Percentiles rank a stretch among this genome's conserved stretches.
Conservation (phyloP, 2,797 vertebrate species). For the Falco cherrug region DNA sequence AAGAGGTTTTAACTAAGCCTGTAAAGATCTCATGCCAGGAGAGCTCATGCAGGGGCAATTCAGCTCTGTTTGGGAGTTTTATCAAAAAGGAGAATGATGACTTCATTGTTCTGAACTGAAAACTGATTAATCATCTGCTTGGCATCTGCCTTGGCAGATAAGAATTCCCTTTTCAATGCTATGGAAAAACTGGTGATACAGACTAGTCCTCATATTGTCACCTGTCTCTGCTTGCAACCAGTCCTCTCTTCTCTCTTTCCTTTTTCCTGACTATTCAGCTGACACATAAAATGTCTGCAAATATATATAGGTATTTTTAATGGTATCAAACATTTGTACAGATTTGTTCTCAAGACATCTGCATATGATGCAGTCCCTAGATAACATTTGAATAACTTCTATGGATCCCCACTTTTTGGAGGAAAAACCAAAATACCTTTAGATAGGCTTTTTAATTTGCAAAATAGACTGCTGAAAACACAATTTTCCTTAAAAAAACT, state of each 20-base stretch:
- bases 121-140: background rate
- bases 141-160: background rate
- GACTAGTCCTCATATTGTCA: background rate
- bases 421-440: background rate
- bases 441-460: background rate
- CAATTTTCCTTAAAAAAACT: background rate
- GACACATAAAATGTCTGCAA: background rate
- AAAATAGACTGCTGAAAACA: background rate
- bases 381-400: background rate
- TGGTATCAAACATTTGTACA: background rate
- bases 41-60: background rate
- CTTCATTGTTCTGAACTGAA: background rate
- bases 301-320: background rate
- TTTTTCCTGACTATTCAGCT: background rate
- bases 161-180: background rate
- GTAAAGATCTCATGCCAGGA: background rate
- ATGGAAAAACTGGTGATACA: background rate
- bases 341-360: background rate
- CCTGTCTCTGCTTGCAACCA: background rate
- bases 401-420: background rate
- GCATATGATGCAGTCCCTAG: background rate
- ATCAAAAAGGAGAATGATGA: background rate
- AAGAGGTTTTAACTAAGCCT: background rate
- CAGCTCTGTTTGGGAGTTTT: background rate
- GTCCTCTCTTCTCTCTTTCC: background rate